These are phyloP conservation scores for Lepetodrilus schrolli DNA, from an alignment of 2,888 invertebrate genomes.

Conservation along the genomic window DNA sequence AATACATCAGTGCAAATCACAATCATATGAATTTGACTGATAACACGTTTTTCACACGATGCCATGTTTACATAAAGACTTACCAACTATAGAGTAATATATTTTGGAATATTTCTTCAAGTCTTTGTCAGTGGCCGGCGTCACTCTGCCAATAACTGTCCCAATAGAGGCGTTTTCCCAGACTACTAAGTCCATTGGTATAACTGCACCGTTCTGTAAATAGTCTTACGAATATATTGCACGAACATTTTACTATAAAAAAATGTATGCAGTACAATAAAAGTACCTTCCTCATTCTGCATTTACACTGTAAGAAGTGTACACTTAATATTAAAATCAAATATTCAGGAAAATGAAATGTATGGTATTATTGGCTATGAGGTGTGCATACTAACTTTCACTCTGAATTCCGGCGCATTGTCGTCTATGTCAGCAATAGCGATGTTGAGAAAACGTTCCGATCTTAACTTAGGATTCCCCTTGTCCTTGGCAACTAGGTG, in stretches of 20 bases:
- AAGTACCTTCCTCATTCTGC: conserved; percentile 35
- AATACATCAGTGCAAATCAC: too few relatives aligned
- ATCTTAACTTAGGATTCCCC: background rate
- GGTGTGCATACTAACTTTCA: background rate
- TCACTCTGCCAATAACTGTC: conserved; percentile 5
- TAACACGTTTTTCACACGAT: too few relatives aligned
- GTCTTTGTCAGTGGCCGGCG: conserved; percentile 32
- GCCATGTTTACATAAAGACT: too few relatives aligned
- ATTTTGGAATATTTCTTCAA: conserved; percentile 12
- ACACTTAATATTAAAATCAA: background rate
- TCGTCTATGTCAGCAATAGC: conserved; percentile 60
- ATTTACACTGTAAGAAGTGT: conserved; percentile 19
- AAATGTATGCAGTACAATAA: background rate
- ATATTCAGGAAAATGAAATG: conserved; percentile 79
- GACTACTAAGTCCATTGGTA: conserved; percentile 3
- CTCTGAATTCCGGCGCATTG: conserved; percentile 79
- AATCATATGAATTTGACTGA: too few relatives aligned
- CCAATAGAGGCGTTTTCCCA: background rate
- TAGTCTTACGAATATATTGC: background rate
- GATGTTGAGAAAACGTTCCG: conserved; percentile 46
- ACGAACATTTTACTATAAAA: background rate
- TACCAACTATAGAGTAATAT: conserved; percentile 32
- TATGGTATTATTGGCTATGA: conserved; percentile 53
- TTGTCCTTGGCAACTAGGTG: conserved; percentile 12
- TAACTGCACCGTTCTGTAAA: conserved; percentile 26